Conservation (phyloP, 2,797 vertebrate species). For the Megalops cyprinoides region DNA sequence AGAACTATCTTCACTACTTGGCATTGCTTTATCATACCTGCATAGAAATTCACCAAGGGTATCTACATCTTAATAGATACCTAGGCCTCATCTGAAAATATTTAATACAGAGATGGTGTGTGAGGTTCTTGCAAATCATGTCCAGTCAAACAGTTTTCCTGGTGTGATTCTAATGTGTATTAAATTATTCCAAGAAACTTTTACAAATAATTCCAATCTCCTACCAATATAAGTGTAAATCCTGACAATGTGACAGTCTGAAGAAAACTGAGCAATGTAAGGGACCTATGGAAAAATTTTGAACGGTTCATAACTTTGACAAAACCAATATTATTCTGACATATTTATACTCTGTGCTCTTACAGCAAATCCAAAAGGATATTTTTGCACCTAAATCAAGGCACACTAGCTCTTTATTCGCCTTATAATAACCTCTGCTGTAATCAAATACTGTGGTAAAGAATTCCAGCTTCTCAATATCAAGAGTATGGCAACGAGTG, state of each 20-base stretch:
- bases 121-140: neutral
- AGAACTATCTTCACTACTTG: no score
- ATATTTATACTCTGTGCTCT: neutral
- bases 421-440: neutral
- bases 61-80: no score
- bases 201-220: neutral
- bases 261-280: neutral
- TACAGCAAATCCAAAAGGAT: neutral
- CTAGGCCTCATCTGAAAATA: neutral
- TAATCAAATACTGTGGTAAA: slow-evolving; percentile 1
- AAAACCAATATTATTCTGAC: neutral
- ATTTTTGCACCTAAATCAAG: neutral
- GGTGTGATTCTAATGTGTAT: neutral
- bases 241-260: neutral
- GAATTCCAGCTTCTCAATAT: neutral
- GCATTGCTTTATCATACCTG: no score
- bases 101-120: neutral
- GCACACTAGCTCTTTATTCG: neutral
- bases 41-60: no score
- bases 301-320: neutral
- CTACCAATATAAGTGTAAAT: neutral
- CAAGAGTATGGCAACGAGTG: slow-evolving; percentile 14
- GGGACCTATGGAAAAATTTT: neutral
- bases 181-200: neutral
- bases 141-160: neutral